Evolutionary conservation across 2,797 vertebrate genomes (phyloP).

Genomic region (Enteromius paludinosus): DNA sequence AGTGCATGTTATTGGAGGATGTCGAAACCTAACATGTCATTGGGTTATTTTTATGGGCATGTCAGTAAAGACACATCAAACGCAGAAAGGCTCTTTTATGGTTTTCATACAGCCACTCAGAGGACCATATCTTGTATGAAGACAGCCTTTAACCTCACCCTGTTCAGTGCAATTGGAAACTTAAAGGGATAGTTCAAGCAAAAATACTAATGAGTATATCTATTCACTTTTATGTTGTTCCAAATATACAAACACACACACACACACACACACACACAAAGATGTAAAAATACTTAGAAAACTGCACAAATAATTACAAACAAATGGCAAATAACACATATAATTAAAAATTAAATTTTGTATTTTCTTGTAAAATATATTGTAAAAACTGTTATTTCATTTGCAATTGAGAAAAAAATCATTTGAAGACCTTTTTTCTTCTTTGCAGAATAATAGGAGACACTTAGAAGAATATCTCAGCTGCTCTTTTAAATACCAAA

Average conservation of each 20-base stretch:
- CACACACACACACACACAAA: not conserved
- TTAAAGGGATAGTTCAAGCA: not conserved
- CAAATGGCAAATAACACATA: no score
- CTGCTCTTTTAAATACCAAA: not conserved
- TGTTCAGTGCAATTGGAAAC: conserved; percentile 6
- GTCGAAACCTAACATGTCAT: conserved; percentile 66
- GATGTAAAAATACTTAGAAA: not conserved
- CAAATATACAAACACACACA: no score
- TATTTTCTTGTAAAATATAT: not conserved
- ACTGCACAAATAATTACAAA: not conserved
- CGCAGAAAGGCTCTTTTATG: conserved; percentile 58
- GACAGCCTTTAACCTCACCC: conserved; percentile 5
- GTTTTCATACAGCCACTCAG: conserved; percentile 61
- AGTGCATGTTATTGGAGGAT: conserved; percentile 40
- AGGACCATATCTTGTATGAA: conserved; percentile 41
- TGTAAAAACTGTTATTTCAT: not conserved
- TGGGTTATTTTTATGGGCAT: conserved; percentile 63
- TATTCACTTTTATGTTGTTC: not conserved
- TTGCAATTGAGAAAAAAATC: not conserved
- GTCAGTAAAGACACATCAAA: conserved; percentile 53
- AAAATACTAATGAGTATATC: not conserved
- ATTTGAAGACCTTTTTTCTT: not conserved
- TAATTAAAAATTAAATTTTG: no score
- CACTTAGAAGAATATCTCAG: not conserved
- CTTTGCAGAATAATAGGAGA: not conserved